Evolutionary conservation across 53 echinoderm and acorn worm genomes (phyloP).

Genomic region (Luidia sarsii): DNA sequence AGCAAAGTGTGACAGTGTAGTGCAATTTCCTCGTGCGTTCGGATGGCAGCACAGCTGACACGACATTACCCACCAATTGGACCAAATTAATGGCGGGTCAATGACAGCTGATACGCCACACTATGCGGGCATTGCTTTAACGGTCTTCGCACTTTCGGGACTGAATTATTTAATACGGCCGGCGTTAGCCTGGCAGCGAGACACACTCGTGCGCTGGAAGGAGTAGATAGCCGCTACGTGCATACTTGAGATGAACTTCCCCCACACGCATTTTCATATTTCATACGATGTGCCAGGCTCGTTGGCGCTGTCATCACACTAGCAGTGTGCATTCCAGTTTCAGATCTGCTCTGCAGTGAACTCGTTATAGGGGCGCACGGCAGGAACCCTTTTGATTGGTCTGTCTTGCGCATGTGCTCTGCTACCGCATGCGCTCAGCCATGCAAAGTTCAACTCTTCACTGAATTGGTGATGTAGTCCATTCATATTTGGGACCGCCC

Average conservation of each 20-base stretch:
- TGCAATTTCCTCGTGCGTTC: not conserved
- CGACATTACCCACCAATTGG: slow-evolving; percentile 34
- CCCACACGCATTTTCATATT: slow-evolving; percentile 19
- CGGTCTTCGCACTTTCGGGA: not conserved
- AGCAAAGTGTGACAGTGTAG: slow-evolving; percentile 34
- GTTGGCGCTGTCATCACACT: not conserved
- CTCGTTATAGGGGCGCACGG: not conserved
- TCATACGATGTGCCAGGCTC: not conserved
- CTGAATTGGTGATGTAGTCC: slow-evolving; percentile 33
- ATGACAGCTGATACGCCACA: slow-evolving; percentile 28
- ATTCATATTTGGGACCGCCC: slow-evolving; percentile 50
- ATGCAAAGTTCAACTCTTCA: slow-evolving; percentile 32
- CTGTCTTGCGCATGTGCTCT: slow-evolving; percentile 16
- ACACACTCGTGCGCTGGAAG: too few relatives aligned
- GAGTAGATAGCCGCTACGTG: too few relatives aligned
- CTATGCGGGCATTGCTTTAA: not conserved
- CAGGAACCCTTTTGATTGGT: slow-evolving; percentile 29
- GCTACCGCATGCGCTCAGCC: slow-evolving; percentile 4
- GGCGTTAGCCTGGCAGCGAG: too few relatives aligned
- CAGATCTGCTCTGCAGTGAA: not conserved
- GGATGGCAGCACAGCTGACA: slow-evolving; percentile 26
- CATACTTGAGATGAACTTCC: too few relatives aligned
- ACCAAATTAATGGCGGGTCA: slow-evolving; percentile 40
- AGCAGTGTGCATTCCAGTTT: not conserved
- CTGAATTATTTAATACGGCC: not conserved